phyloP scores from a whole-genome alignment of 2,797 vertebrate genomes.

The Hipposideros larvatus region DNA sequence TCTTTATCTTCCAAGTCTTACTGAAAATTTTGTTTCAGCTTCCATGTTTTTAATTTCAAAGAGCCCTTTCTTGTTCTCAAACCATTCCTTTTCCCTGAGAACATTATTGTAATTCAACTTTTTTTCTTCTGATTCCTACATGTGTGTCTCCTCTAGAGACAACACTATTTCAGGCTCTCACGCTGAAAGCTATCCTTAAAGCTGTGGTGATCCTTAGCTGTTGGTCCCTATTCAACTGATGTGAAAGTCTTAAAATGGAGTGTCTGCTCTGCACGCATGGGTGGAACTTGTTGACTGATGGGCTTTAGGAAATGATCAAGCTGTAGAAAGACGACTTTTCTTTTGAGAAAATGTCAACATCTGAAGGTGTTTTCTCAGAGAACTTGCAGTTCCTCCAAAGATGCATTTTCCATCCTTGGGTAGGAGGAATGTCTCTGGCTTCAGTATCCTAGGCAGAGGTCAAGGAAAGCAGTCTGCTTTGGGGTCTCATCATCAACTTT shows the following conservation, averaged over 20 bases:
- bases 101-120: not conserved
- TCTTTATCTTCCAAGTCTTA: not conserved
- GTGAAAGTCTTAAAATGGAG: not conserved
- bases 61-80: not conserved
- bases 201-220: not conserved
- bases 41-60: constrained; percentile 25
- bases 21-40: constrained; percentile 25
- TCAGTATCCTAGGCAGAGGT: not conserved
- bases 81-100: not conserved
- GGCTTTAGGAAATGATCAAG: not conserved
- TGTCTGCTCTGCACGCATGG: not conserved
- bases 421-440: not conserved
- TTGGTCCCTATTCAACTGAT: not conserved
- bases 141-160: not conserved
- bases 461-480: not conserved
- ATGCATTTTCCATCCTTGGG: not conserved
- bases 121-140: not conserved
- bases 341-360: not conserved
- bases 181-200: not conserved
- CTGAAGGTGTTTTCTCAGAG: not conserved
- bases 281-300: not conserved
- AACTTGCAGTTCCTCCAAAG: not conserved
- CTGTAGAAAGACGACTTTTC: not conserved
- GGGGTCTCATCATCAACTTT: not conserved
- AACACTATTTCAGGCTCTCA: not conserved